Evolutionary conservation across 1,140 invertebrate genomes (phyloP), one percentile per base, ranked within the genome.

Genomic region (Ceratina calcarata): DNA sequence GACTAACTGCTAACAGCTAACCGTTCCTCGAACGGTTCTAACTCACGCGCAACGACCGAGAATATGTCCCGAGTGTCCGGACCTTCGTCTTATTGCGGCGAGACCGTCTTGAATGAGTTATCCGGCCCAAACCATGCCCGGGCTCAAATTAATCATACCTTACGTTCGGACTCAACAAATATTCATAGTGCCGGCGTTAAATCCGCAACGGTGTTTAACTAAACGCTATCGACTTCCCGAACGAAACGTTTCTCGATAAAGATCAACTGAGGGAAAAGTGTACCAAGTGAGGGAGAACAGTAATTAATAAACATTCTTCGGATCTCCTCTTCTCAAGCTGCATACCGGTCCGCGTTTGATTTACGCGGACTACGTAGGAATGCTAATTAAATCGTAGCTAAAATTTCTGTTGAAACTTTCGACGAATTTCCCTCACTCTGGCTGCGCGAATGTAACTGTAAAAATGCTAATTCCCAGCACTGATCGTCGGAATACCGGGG

Each of bases 371-470:
- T 77, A 10, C 83, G 74, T 87, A 87, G 89, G 91, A 92, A 92
- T 92, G 90, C 90, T 92, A 90, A 92, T 92, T 92, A 92, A 92
- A 92, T 91, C 89, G 90, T 91, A 90, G 91, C 89, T 90, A 90
- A 91, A 91, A 92, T 91, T 85, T 86, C 89, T 88, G 86, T 20
- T 20, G 32, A 32, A 81, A 81, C 75, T 81, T 71, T 64, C 75
- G 3, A 7, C 45, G 74, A 51, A 70, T 70, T 58, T 61, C 49
- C 20, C 27, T 45, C 0, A 0, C 24, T 7, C 15, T 15, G 18
- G 27, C 6, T 2, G 15, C 4, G 1, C 4, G 1, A 64, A 24
- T 27, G 60, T 49, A 60, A 49, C 65, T 61, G 32, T 77, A 37
- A 22, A 70, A 78, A 70, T 62, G 57, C 49, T 70, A 53, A 61